phyloP scores from a whole-genome alignment of 2,888 invertebrate genomes.

The Agrotis exclamationis region DNA sequence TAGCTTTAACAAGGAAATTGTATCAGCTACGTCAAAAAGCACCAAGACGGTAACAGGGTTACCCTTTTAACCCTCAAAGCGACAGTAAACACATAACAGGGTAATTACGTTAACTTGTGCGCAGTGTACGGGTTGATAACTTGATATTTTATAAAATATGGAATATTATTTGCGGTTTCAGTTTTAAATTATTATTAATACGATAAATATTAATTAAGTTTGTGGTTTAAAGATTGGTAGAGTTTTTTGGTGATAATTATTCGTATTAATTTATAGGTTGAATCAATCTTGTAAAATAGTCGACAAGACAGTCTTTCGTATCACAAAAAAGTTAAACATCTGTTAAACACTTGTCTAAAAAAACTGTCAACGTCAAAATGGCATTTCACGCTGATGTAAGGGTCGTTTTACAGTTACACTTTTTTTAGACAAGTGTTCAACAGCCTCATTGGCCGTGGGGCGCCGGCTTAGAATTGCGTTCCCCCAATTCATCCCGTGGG shows the following conservation, averaged over 20 bases:
- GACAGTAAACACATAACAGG: constrained; percentile 52
- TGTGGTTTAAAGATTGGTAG: background rate
- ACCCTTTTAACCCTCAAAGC: constrained; percentile 59
- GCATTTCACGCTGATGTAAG: too few species aligned
- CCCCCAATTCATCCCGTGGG: too few species aligned
- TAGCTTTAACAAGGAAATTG: constrained; percentile 51
- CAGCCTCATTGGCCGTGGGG: too few species aligned
- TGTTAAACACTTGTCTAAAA: too few species aligned
- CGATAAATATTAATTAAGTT: background rate
- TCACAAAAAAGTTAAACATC: too few species aligned
- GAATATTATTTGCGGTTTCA: background rate
- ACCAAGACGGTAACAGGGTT: constrained; percentile 49
- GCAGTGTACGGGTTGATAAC: constrained; percentile 27
- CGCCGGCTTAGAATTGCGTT: too few species aligned
- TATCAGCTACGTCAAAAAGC: constrained; percentile 53
- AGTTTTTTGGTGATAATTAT: background rate
- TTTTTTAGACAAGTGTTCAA: too few species aligned
- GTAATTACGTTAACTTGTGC: constrained; percentile 50
- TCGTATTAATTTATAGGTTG: too few species aligned
- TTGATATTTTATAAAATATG: constrained; percentile 20
- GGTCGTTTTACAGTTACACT: too few species aligned
- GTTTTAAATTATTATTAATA: background rate
- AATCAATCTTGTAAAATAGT: too few species aligned
- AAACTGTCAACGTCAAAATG: too few species aligned
- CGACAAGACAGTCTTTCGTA: too few species aligned